A percentile compares a stretch with the other conserved stretches of the same genome.
These are phyloP conservation scores for Pseudomyrmex gracilis DNA, from an alignment of 1,140 invertebrate genomes.

Conservation along the genomic window DNA sequence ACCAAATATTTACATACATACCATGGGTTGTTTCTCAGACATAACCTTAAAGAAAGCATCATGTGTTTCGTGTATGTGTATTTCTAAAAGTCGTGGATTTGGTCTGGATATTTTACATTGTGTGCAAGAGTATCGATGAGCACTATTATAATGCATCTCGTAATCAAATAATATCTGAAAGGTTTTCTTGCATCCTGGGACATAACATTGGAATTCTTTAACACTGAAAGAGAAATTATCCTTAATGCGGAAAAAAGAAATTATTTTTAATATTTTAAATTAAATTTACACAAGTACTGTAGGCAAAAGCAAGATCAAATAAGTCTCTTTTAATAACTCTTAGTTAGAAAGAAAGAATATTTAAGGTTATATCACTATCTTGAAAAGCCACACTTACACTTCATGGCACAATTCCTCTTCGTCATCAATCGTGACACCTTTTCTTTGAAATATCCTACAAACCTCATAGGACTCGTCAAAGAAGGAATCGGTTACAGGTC, in stretches of 20 bases:
- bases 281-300: neutral
- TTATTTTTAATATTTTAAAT: constrained; percentile 3
- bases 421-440: constrained; percentile 81
- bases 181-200: constrained; percentile 78
- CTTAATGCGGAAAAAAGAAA: constrained; percentile 59
- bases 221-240: constrained; percentile 77
- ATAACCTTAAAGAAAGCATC: constrained; percentile 89
- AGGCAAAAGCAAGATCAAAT: neutral
- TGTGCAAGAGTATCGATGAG: constrained; percentile 83
- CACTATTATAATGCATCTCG: constrained; percentile 85
- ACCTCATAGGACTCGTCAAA: constrained; percentile 79
- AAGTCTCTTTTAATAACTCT: neutral
- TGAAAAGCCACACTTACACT: constrained; percentile 73
- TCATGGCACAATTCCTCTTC: constrained; percentile 84
- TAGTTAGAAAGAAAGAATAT: neutral
- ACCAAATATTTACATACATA: constrained; percentile 77
- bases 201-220: constrained; percentile 82
- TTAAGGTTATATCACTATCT: constrained; percentile 40
- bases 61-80: constrained; percentile 90
- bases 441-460: constrained; percentile 80
- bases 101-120: constrained; percentile 87
- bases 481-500: constrained; percentile 80
- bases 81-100: constrained; percentile 88
- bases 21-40: constrained; percentile 88
- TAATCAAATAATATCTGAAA: constrained; percentile 84